phyloP scores from a whole-genome alignment of 2,797 vertebrate species.

The Gadopsis marmoratus region DNA sequence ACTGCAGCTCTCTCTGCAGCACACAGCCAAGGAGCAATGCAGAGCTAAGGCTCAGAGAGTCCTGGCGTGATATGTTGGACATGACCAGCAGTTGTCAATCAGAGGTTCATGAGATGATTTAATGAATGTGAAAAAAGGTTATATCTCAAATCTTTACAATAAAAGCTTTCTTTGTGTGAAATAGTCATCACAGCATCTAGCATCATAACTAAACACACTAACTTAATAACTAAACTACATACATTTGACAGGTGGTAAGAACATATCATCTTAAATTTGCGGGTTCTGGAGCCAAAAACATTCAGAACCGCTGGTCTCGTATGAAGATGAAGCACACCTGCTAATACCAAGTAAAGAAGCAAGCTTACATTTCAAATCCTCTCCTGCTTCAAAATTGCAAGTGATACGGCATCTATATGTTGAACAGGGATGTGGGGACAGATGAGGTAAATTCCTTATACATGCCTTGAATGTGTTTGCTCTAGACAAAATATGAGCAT shows the following conservation, averaged over 20 bases:
- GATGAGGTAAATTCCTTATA: conserved; percentile 6
- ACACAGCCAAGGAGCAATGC: conserved; percentile 59
- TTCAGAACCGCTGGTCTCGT: conserved; percentile 46
- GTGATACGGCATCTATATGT: conserved; percentile 52
- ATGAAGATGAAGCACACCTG: conserved; percentile 47
- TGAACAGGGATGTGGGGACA: conserved; percentile 28
- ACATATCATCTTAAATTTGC: not conserved
- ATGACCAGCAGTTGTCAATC: conserved; percentile 38
- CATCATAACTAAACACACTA: conserved; percentile 2
- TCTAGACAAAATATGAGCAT: conserved; percentile 18
- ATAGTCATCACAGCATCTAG: conserved; percentile 5
- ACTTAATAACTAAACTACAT: not conserved
- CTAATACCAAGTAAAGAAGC: conserved; percentile 34
- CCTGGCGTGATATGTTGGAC: conserved; percentile 32
- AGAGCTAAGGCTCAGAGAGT: conserved; percentile 48
- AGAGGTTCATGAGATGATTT: conserved; percentile 16
- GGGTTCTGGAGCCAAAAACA: not conserved
- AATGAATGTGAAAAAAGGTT: conserved; percentile 21
- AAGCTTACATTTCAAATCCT: conserved; percentile 66
- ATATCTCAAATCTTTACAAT: conserved; percentile 2
- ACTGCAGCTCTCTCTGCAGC: conserved; percentile 88
- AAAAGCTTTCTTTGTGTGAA: conserved; percentile 11
- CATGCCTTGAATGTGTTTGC: conserved; percentile 34
- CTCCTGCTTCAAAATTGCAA: conserved; percentile 58
- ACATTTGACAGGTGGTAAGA: not conserved